Evolutionary conservation across 2,888 invertebrate genomes (phyloP), one percentile per base, ranked within the genome.

Genomic region (Drosophila barbarae): DNA sequence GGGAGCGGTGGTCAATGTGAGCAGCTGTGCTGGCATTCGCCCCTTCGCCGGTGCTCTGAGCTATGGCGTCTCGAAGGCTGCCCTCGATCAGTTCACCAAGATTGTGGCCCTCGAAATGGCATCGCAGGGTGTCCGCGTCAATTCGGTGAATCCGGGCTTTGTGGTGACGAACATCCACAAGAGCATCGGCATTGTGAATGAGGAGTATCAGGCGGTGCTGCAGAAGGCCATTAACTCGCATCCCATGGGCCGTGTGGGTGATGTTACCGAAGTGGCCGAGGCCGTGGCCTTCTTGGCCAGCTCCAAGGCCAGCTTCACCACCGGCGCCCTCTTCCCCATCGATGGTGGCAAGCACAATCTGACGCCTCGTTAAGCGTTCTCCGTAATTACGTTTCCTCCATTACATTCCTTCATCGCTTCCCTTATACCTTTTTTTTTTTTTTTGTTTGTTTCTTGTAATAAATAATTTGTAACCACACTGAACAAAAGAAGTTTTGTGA

Each of bases 101-200:
- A 97, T 97, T 87, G 91, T 93, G 7, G 96, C 98, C 8, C 88
- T 99, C 34, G 98, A 96, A 81, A 89, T 96, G 66, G 95, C 93
- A 35, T 87, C 91, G 0, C 93, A 94, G 87, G 92, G 93, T 74
- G 95, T 98, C 0, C 91, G 98, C 36, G 96, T 97, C 0, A 98
- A 98, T 88, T 92, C 95, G 53, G 96, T 98, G 0, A 96, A 96
- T 89, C 98, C 98, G 44, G 98, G 98, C 26, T 97, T 98, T 0
- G 93, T 95, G 21, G 89, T 93, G 5, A 98, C 98, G 3, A 94
- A 96, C 74, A 88, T 98, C 36, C 97, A 98, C 79, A 94, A 92
- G 87, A 92, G 93, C 72, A 67, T 80, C 8, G 94, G 94, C 21
- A 93, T 98, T 93, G 91, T 91, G 73, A 93, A 95, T 18, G 92